Evolutionary conservation across 2,888 invertebrate genomes (phyloP).

Genomic region (Nephrotoma guestfalica): DNA sequence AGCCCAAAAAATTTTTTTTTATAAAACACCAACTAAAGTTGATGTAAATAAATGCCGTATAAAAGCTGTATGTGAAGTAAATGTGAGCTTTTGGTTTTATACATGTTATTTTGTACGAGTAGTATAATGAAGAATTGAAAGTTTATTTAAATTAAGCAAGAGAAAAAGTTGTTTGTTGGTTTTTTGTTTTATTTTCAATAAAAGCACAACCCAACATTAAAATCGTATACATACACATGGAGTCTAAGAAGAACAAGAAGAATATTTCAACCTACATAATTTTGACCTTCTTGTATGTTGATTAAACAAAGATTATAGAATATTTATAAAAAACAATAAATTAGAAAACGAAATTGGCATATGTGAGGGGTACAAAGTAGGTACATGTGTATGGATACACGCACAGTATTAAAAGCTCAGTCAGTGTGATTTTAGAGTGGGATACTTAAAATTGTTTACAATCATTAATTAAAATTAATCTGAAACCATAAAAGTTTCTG

Average conservation of each 20-base stretch:
- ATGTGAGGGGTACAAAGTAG: too few species aligned
- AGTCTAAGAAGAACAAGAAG: background rate
- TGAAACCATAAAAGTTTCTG: too few species aligned
- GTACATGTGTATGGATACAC: too few species aligned
- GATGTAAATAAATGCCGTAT: background rate
- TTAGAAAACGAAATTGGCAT: too few species aligned
- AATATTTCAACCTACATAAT: background rate
- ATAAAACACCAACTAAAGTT: background rate
- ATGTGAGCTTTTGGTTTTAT: background rate
- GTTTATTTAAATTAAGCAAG: background rate
- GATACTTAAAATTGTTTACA: too few species aligned
- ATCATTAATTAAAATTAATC: too few species aligned
- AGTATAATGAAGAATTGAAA: background rate
- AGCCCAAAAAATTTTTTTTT: background rate
- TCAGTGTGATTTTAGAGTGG: too few species aligned
- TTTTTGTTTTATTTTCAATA: background rate
- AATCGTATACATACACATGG: background rate
- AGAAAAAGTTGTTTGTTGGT: background rate
- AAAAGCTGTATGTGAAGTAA: background rate
- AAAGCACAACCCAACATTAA: background rate
- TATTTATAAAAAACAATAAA: background rate
- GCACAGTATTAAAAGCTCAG: too few species aligned
- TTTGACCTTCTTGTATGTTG: background rate
- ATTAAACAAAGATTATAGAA: background rate
- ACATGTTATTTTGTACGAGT: background rate